These are phyloP conservation scores for Tholera decimalis DNA, from an alignment of 2,888 invertebrate species.

Conservation along the genomic window DNA sequence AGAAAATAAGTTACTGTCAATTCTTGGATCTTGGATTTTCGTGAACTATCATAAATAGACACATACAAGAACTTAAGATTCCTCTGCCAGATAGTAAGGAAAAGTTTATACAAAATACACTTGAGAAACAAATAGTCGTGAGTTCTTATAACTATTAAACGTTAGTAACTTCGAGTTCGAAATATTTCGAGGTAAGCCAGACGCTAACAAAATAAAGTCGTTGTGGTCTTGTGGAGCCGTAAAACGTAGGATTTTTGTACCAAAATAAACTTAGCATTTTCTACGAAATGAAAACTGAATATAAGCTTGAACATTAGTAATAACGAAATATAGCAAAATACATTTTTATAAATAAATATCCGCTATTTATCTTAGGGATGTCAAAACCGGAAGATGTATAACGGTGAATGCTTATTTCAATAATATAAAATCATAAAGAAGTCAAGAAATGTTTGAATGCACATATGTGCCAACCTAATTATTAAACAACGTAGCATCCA, in stretches of 20 bases:
- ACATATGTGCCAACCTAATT: too few relatives aligned
- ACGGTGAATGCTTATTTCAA: slow-evolving; percentile 29
- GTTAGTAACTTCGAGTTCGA: slow-evolving; percentile 35
- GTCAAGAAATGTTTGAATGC: not conserved
- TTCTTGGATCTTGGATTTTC: too few relatives aligned
- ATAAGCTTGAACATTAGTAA: slow-evolving; percentile 47
- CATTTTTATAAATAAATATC: slow-evolving; percentile 6
- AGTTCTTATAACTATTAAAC: slow-evolving; percentile 33
- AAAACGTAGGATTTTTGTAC: slow-evolving; percentile 55
- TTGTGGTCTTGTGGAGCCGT: slow-evolving; percentile 41
- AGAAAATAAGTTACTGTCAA: too few relatives aligned
- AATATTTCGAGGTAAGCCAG: slow-evolving; percentile 49
- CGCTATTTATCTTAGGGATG: too few relatives aligned
- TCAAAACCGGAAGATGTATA: too few relatives aligned
- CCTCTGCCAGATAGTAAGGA: slow-evolving; percentile 6
- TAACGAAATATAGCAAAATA: slow-evolving; percentile 33
- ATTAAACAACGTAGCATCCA: not conserved
- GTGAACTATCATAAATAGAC: not conserved
- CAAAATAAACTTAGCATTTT: slow-evolving; percentile 62
- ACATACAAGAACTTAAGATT: slow-evolving; percentile 30
- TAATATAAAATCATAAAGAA: not conserved
- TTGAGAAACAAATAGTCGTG: slow-evolving; percentile 35
- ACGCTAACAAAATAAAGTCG: slow-evolving; percentile 56
- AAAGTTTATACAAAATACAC: slow-evolving; percentile 40
- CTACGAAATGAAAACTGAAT: slow-evolving; percentile 57